Evolutionary conservation across 2,797 vertebrate genomes (phyloP), one percentile per base, ranked within the genome.

Genomic region (Rhinatrema bivittatum): DNA sequence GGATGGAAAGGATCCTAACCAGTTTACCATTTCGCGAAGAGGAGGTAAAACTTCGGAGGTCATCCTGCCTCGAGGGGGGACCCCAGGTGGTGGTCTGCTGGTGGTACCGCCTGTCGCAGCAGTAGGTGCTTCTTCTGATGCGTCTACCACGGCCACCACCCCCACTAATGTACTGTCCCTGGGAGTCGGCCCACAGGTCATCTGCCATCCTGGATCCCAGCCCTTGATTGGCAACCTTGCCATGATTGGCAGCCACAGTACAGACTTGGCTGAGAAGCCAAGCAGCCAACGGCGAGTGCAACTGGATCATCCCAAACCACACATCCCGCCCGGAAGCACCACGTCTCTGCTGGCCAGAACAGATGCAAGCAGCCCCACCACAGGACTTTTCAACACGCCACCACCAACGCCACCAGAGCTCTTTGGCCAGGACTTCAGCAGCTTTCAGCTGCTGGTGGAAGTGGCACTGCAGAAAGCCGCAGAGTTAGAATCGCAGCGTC

Each of bases 11-110:
- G 94, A 98, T 62, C 94, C 94, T 31, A 89, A 91, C 39, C 89
- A 94, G 59, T 97, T 91, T 70, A 97, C 91, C 17, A 93, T 95
- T 58, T 95, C 93, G n/a, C 87, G 92, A 11, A 89, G 91, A 1
- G 87, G 89, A 9, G 66, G 62, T 4, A 81, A 81, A 31, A 87
- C 84, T 15, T 52, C 54, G 0, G 91, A 94, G 0, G 37, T 46
- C 29, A 54, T 69, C 7, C 43, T 74, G 28, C 61, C 80, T 0
- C 77, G 80, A 10, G 73, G 74, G 8, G 48, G 62, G 0, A 80
- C 84, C 7, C 65, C 85, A 0, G 74, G 89, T 1, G 50, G 63
- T 2, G 56, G 55, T 10, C 7, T 75, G 21, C 39, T 82, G 41
- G 58, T 81, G 57, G 68, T 80, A 2, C 63, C 70, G 2, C 55